Conservation (phyloP, 2,113 vertebrate species). For the Bungarus multicinctus region DNA sequence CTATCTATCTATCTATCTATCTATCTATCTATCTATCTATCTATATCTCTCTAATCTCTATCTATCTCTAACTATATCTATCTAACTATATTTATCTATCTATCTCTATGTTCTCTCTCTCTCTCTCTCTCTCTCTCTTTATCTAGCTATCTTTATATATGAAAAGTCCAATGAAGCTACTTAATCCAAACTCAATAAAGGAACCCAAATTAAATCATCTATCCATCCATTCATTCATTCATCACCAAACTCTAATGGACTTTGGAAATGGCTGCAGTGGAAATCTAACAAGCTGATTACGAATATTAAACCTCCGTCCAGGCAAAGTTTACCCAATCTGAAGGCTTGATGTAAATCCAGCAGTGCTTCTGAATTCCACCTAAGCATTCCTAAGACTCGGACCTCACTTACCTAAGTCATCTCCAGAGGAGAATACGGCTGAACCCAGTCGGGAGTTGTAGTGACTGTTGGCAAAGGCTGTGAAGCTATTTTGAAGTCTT, state of each 20-base stretch:
- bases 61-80: no score
- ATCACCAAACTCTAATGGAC: neutral
- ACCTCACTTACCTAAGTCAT: slow-evolving; percentile 83
- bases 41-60: no score
- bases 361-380: neutral
- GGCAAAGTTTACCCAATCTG: neutral
- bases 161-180: neutral
- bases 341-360: neutral
- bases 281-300: neutral
- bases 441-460: slow-evolving; percentile 96
- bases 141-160: no score
- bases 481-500: slow-evolving; percentile 92
- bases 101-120: no score
- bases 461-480: slow-evolving; percentile 94
- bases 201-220: neutral
- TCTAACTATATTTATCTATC: no score
- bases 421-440: slow-evolving; percentile 94
- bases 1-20: no score
- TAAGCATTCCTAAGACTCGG: neutral
- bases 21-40: no score
- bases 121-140: no score
- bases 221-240: neutral
- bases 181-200: neutral
- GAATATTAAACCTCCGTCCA: neutral
- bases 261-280: neutral